A percentile compares a stretch with the other conserved stretches of the same genome.
Conservation (phyloP, 2,888 invertebrate species). For the Baccha elongata region DNA sequence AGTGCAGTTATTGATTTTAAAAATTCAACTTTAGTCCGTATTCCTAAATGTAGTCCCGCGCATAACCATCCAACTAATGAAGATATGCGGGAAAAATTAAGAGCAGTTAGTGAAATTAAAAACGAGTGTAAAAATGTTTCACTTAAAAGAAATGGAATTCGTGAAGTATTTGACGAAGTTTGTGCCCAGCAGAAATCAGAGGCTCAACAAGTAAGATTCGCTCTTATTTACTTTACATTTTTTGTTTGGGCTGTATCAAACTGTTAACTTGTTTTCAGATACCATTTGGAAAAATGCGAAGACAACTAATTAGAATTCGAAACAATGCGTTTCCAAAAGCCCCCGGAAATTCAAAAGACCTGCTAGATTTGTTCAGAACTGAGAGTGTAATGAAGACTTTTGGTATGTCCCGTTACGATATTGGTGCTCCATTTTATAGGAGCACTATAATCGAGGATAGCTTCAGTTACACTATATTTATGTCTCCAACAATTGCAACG, state of each 20-base stretch:
- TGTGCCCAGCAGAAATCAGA: no score
- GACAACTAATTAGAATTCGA: slow-evolving; percentile 12
- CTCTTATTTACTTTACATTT: no score
- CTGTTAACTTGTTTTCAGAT: background rate
- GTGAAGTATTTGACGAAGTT: no score
- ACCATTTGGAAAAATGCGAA: slow-evolving; percentile 5
- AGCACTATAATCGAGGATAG: slow-evolving; percentile 9
- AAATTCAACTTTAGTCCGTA: no score
- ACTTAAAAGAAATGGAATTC: no score
- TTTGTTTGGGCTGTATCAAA: background rate
- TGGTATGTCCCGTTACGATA: slow-evolving; percentile 20
- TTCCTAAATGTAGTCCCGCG: no score
- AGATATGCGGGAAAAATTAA: no score
- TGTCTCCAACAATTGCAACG: slow-evolving; percentile 3
- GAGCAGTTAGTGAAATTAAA: no score
- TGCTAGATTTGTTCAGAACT: slow-evolving; percentile 18
- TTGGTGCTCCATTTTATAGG: slow-evolving; percentile 19
- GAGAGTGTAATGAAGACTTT: slow-evolving; percentile 15
- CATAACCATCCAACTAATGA: no score
- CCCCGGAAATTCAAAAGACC: background rate
- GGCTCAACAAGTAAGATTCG: no score
- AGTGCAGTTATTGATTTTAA: no score
- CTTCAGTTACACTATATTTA: slow-evolving; percentile 7
- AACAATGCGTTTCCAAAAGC: slow-evolving; percentile 18
- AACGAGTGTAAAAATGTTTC: no score